Evolutionary conservation across 1,140 invertebrate species (phyloP), one percentile per base, ranked within the genome.

Genomic region (Gerris buenoi): DNA sequence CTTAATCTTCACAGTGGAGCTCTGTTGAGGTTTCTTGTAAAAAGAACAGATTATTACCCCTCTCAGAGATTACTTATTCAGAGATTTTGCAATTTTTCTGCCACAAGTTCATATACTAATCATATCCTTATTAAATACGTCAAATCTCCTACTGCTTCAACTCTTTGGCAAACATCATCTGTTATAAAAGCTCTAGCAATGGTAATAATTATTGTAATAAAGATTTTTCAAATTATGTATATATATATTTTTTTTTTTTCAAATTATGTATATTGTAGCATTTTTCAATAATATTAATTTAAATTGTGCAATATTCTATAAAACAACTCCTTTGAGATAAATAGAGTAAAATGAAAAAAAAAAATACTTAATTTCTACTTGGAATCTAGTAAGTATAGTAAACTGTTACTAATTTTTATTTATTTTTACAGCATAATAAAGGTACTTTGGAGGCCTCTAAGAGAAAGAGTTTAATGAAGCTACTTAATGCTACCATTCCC

Each of bases 11-110:
- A 60, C 58, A 22, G 58, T 60, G 58, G 58, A 3, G 58, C 58
- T 5, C 23, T 60, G 58, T 22, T 60, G 3, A 60, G 23, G 22
- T 60, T 60, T 60, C 23, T 60, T 5, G 58, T 60, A 22, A 60
- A 60, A 60, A 60, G 58, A 60, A 60, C 58, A 3, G 58, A 60
- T 14, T 3, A 22, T 5, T 60, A 13, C 58, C 58, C 58, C 23
- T 10, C 10, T 60, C 58, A 60, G 58, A 15, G 58, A 22, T 5
- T 13, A 25, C 23, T 60, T 3, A 60, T 60, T 5, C 15, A 15
- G 58, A 60, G 58, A 22, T 60, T 60, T 25, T 60, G 58, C 23
- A 60, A 60, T 22, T 60, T 60, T 22, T 60, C 58, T 60, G 58
- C 23, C 5, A 60, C 15, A 15, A 22, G 58, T 25, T 3, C 23